Conservation (phyloP, 2,113 vertebrate genomes). For the Tympanuchus pallidicinctus region DNA sequence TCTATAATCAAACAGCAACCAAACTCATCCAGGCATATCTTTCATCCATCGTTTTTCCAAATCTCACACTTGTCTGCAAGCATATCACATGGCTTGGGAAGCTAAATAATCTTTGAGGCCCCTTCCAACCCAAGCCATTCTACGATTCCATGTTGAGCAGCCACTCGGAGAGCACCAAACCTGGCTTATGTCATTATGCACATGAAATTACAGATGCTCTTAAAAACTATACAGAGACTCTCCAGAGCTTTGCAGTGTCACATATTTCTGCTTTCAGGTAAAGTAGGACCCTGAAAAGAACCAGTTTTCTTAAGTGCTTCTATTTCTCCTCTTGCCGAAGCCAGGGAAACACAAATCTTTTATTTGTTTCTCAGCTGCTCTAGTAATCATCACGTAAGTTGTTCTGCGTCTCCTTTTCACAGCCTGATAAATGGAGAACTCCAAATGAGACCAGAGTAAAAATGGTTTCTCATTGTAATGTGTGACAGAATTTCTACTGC, state of each 20-base stretch:
- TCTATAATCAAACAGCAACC: not conserved
- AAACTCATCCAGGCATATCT: not conserved
- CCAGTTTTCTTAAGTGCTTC: not conserved
- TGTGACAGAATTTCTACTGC: not conserved
- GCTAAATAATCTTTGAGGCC: too few relatives aligned
- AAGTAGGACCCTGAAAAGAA: not conserved
- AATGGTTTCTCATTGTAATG: not conserved
- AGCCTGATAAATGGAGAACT: not conserved
- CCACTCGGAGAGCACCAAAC: not conserved
- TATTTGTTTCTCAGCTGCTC: not conserved
- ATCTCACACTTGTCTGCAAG: not conserved
- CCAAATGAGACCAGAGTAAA: not conserved
- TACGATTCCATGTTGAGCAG: not conserved
- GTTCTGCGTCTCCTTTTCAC: not conserved
- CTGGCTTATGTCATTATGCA: not conserved
- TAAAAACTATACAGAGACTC: not conserved
- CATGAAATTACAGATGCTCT: not conserved
- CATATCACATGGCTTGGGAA: not conserved
- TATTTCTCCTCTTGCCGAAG: not conserved
- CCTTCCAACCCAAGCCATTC: too few relatives aligned
- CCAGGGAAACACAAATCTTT: not conserved
- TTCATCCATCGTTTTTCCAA: not conserved
- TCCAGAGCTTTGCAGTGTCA: not conserved
- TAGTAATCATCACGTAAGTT: not conserved
- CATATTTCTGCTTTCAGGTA: not conserved